Conservation (phyloP, 2,113 vertebrate species). For the Cairina moschata region DNA sequence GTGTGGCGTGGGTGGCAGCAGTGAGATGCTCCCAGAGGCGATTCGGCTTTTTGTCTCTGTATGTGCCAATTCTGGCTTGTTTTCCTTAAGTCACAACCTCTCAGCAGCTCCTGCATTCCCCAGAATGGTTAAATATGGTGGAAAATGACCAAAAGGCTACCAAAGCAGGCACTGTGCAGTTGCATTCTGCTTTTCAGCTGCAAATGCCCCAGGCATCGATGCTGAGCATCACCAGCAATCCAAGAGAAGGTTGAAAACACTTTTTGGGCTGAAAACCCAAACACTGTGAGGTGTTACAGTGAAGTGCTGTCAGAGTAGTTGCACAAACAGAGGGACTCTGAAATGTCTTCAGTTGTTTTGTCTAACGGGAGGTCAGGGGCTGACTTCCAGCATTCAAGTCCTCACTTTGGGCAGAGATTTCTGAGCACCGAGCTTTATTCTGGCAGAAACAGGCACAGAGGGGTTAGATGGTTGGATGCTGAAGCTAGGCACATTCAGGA, state of each 20-base stretch:
- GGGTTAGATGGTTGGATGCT: neutral
- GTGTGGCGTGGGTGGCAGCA: too few species aligned
- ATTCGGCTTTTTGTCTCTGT: too few species aligned
- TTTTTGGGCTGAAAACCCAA: neutral
- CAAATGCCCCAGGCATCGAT: too few species aligned
- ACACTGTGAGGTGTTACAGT: neutral
- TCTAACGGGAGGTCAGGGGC: neutral
- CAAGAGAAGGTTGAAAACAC: neutral
- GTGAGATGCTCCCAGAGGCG: too few species aligned
- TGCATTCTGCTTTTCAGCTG: too few species aligned
- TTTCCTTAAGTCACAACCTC: too few species aligned
- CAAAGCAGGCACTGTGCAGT: too few species aligned
- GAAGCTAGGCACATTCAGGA: neutral
- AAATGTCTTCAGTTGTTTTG: neutral
- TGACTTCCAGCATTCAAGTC: neutral
- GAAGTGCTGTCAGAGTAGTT: neutral
- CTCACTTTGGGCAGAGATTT: neutral
- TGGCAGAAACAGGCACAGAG: neutral
- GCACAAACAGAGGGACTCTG: neutral
- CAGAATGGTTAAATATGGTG: too few species aligned
- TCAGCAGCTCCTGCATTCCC: too few species aligned
- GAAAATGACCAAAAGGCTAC: too few species aligned
- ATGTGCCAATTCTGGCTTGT: too few species aligned
- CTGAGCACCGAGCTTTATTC: neutral
- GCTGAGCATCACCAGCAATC: neutral